Percentiles rank a stretch among this genome's conserved stretches.
Conservation (phyloP, 2,888 invertebrate species). For the Ichneumon xanthorius region DNA sequence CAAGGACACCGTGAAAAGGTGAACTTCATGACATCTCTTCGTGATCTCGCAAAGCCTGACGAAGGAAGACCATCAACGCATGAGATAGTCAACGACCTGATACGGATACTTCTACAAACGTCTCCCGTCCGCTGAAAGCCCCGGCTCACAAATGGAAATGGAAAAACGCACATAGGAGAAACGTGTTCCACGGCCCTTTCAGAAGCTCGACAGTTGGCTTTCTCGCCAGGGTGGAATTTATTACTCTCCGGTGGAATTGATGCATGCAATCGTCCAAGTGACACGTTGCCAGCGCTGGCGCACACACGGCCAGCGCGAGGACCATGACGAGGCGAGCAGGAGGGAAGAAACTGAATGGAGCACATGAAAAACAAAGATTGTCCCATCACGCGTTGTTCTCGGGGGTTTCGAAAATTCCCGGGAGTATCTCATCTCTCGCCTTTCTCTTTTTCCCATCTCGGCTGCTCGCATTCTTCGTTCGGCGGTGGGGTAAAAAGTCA, state of each 20-base stretch:
- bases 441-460: background rate
- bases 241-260: background rate
- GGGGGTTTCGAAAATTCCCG: background rate
- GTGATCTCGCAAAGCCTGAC: slow-evolving; percentile 3
- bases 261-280: background rate
- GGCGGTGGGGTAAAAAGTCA: background rate
- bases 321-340: background rate
- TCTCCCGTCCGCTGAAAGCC: background rate
- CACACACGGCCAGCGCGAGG: background rate
- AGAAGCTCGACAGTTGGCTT: background rate
- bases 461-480: background rate
- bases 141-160: background rate
- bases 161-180: background rate
- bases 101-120: background rate
- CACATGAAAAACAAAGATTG: background rate
- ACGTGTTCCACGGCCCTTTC: background rate
- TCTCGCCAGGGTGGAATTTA: background rate
- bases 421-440: background rate
- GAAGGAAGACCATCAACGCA: background rate
- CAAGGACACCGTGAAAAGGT: background rate
- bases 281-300: background rate
- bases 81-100: background rate
- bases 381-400: background rate
- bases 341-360: background rate
- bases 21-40: background rate